Conservation (phyloP, 1,140 invertebrate species). For the Cardiocondyla obscurior region DNA sequence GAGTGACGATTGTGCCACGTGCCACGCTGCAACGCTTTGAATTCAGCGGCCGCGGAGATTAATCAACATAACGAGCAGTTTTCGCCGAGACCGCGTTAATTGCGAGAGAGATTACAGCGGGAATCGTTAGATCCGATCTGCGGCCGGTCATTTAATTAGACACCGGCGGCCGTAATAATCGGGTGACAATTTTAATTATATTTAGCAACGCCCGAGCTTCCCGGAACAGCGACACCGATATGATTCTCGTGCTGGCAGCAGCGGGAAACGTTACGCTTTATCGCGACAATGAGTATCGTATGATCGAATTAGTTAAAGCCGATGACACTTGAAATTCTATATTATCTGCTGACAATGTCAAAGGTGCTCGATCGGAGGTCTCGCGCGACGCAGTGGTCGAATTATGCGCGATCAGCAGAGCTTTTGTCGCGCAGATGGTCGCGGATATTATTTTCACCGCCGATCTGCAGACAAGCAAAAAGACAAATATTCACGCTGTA, state of each 20-base stretch:
- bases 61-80: constrained; percentile 28
- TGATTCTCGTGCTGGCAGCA: not conserved
- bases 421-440: constrained; percentile 44
- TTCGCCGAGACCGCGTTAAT: not conserved
- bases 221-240: constrained; percentile 4
- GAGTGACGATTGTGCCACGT: constrained; percentile 27
- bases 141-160: not conserved
- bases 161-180: not conserved
- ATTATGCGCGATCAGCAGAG: constrained; percentile 60
- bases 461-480: not conserved
- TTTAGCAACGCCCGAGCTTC: not conserved
- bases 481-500: not conserved
- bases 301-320: constrained; percentile 15
- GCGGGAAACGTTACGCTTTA: not conserved
- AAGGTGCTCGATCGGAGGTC: not conserved
- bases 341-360: constrained; percentile 46
- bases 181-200: not conserved
- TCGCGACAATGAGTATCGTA: constrained; percentile 1
- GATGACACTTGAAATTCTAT: constrained; percentile 26
- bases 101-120: not conserved
- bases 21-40: not conserved
- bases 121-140: not conserved
- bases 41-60: constrained; percentile 4
- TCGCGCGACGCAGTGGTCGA: constrained; percentile 32
- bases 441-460: not conserved